Evolutionary conservation across 2,113 vertebrate species (phyloP).

Genomic region (Galeopterus variegatus): DNA sequence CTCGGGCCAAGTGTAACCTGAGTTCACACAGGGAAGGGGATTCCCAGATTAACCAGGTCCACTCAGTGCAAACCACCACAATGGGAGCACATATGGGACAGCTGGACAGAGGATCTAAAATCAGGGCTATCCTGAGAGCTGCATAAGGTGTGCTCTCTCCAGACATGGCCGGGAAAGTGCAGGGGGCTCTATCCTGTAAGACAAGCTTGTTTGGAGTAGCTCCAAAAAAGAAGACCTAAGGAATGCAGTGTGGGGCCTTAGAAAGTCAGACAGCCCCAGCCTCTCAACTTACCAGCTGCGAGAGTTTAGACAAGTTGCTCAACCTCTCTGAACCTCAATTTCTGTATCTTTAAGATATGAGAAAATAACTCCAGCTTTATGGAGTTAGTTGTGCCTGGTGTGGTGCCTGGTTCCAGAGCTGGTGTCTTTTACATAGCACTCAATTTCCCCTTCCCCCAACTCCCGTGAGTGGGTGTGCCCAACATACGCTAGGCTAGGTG

Average conservation of each 20-base stretch:
- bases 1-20: neutral
- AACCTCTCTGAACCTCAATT: neutral
- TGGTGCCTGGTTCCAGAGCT: neutral
- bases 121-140: neutral
- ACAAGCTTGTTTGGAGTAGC: neutral
- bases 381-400: neutral
- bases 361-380: neutral
- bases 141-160: neutral
- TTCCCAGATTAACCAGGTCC: neutral
- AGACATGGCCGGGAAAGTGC: accelerated
- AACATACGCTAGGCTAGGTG: neutral
- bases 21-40: neutral
- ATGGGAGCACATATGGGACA: neutral
- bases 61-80: too few species aligned
- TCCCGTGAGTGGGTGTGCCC: neutral
- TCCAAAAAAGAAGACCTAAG: neutral
- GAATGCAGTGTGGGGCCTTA: neutral
- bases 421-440: neutral
- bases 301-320: neutral
- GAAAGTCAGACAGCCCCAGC: neutral
- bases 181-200: neutral
- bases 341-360: neutral
- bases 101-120: neutral
- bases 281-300: neutral
- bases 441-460: neutral